Evolutionary conservation across 2,888 invertebrate species (phyloP).

Genomic region (Oeneis ivallda): DNA sequence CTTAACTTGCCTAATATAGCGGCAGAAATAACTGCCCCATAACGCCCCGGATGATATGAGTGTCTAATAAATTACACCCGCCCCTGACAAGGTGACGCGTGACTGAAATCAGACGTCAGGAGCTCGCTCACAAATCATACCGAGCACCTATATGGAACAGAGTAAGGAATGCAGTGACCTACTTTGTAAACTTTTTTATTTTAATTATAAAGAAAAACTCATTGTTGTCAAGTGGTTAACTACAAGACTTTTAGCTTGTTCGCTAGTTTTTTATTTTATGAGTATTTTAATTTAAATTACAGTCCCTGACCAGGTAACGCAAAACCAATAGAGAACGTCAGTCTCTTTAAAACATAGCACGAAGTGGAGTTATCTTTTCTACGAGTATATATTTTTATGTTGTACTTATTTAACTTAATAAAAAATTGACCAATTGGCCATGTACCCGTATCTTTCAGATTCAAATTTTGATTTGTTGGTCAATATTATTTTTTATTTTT

Average conservation of each 20-base stretch:
- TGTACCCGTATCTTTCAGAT: too few species aligned
- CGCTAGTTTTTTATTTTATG: background rate
- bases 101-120: slow-evolving; percentile 74
- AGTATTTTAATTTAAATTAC: background rate
- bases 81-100: slow-evolving; percentile 66
- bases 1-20: slow-evolving; percentile 37
- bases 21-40: slow-evolving; percentile 47
- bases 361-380: too few species aligned
- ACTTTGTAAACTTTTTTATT: slow-evolving; percentile 35
- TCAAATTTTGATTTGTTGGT: too few species aligned
- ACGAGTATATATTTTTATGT: too few species aligned
- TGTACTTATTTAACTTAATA: too few species aligned
- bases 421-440: too few species aligned
- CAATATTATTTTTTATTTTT: too few species aligned
- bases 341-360: too few species aligned
- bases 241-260: background rate
- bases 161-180: slow-evolving; percentile 39
- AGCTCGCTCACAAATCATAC: slow-evolving; percentile 69
- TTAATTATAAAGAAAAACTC: background rate
- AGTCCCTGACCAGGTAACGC: background rate
- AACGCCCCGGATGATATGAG: slow-evolving; percentile 45
- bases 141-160: slow-evolving; percentile 51
- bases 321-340: background rate
- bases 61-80: slow-evolving; percentile 61
- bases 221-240: background rate